Evolutionary conservation across 2,888 invertebrate genomes (phyloP).

Genomic region (Argynnis bischoffii): DNA sequence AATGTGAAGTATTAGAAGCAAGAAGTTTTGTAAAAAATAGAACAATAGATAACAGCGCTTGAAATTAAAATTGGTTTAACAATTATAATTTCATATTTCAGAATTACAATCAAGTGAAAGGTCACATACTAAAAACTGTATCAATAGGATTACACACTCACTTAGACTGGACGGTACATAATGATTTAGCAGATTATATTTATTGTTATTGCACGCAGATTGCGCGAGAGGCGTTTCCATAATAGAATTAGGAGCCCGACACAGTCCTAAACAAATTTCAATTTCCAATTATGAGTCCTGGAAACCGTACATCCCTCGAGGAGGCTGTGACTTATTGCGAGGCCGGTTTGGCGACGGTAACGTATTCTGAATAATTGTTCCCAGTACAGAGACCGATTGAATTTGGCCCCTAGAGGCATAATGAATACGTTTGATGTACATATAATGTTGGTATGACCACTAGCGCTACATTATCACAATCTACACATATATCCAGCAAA

Average conservation of each 20-base stretch:
- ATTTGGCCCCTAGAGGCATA: slow-evolving; percentile 58
- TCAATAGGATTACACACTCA: slow-evolving; percentile 30
- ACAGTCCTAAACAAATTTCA: slow-evolving; percentile 80
- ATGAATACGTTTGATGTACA: slow-evolving; percentile 53
- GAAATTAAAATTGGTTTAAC: neutral
- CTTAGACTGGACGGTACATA: slow-evolving; percentile 25
- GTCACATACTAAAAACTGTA: slow-evolving; percentile 22
- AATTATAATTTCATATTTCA: neutral
- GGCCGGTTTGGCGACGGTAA: slow-evolving; percentile 61
- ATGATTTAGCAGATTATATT: slow-evolving; percentile 64
- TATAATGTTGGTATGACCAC: slow-evolving; percentile 25
- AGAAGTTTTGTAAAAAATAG: no score
- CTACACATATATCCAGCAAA: no score
- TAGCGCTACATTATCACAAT: neutral
- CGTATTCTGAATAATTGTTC: slow-evolving; percentile 76
- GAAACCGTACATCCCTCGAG: slow-evolving; percentile 64
- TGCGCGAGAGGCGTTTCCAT: slow-evolving; percentile 63
- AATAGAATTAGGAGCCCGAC: slow-evolving; percentile 74
- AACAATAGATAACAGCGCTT: no score
- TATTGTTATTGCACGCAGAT: slow-evolving; percentile 72
- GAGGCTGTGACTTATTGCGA: slow-evolving; percentile 72
- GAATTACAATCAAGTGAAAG: neutral
- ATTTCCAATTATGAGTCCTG: slow-evolving; percentile 77
- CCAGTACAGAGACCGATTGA: slow-evolving; percentile 58
- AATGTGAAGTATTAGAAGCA: no score